Conservation (phyloP, 2,113 vertebrate species). For the Ovibos moschatus region DNA sequence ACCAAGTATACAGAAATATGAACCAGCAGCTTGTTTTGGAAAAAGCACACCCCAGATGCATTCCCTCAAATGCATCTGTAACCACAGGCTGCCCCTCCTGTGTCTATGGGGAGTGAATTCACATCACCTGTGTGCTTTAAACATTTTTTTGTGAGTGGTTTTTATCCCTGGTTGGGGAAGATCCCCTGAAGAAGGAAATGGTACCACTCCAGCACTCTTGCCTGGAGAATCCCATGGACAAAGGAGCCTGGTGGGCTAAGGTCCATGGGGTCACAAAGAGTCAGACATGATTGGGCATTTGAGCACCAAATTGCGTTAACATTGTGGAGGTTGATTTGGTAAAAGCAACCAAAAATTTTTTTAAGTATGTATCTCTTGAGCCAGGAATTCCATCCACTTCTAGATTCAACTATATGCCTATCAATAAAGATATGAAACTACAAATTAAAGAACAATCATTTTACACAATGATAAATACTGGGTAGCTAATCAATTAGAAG, state of each 20-base stretch:
- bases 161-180: not conserved
- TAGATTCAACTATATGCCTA: not conserved
- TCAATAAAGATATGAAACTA: not conserved
- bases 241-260: not conserved
- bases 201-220: not conserved
- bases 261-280: not conserved
- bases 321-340: not conserved
- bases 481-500: not conserved
- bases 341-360: not conserved
- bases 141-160: not conserved
- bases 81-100: not conserved
- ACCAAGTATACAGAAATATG: not conserved
- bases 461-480: not conserved
- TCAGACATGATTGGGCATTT: not conserved
- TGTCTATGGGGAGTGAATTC: not conserved
- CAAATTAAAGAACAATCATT: not conserved
- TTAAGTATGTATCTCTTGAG: not conserved
- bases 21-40: not conserved
- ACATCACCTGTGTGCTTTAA: not conserved
- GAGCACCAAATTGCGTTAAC: not conserved
- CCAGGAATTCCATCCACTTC: not conserved
- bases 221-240: not conserved
- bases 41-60: not conserved
- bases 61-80: not conserved
- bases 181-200: not conserved